A percentile compares a stretch with the other conserved stretches of the same genome.
Conservation (phyloP, 2,797 vertebrate species). For the Yasuhikotakia modesta region DNA sequence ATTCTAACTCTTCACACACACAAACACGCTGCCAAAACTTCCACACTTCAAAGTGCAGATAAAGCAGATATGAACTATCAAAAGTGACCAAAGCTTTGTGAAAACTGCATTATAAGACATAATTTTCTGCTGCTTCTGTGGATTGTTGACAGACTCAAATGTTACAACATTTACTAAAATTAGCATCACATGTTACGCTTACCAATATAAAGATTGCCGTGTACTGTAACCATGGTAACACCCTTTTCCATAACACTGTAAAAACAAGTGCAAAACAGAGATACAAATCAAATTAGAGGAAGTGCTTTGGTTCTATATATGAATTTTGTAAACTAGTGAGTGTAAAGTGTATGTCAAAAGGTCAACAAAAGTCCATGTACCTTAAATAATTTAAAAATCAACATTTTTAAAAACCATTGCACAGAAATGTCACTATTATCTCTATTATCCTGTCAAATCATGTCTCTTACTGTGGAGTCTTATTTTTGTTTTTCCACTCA, state of each 20-base stretch:
- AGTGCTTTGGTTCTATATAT: slow-evolving; percentile 2
- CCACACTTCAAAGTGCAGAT: slow-evolving; percentile 72
- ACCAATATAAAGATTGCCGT: slow-evolving; percentile 31
- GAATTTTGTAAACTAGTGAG: slow-evolving; percentile 10
- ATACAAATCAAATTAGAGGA: slow-evolving; percentile 10
- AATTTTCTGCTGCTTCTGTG: slow-evolving; percentile 9
- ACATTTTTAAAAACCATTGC: too few species aligned
- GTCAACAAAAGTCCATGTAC: not conserved
- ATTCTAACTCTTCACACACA: slow-evolving; percentile 16
- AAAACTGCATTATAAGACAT: slow-evolving; percentile 60
- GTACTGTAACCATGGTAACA: slow-evolving; percentile 21
- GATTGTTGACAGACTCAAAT: not conserved
- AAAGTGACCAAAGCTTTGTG: slow-evolving; percentile 64
- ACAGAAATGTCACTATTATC: too few species aligned
- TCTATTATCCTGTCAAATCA: too few species aligned
- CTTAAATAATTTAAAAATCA: too few species aligned
- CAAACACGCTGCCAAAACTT: slow-evolving; percentile 52
- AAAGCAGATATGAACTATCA: slow-evolving; percentile 53
- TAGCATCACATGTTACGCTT: slow-evolving; percentile 28
- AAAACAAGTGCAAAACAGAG: not conserved
- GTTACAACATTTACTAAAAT: slow-evolving; percentile 30
- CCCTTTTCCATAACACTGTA: slow-evolving; percentile 16
- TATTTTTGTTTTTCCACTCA: too few species aligned
- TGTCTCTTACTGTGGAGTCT: too few species aligned
- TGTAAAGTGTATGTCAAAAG: not conserved